These are phyloP conservation scores for Poecilia picta DNA, from an alignment of 2,797 vertebrate genomes.

Conservation along the genomic window DNA sequence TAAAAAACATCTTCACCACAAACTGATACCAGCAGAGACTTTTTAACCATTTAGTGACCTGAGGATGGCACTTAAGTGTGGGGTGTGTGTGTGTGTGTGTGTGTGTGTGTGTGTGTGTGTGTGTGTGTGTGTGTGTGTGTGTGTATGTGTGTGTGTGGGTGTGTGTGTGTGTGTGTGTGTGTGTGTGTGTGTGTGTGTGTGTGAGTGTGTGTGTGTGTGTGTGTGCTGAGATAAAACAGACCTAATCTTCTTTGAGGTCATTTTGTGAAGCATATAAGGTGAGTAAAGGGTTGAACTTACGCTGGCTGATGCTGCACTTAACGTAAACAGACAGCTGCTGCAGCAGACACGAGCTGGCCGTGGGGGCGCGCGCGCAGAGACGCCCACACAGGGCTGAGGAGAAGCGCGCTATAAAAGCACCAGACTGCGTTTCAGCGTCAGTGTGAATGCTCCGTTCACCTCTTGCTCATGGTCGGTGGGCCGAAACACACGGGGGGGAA, in stretches of 20 bases:
- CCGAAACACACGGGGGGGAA: too few species aligned
- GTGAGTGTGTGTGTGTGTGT: background rate
- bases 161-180: too few species aligned
- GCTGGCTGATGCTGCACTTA: background rate
- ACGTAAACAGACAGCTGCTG: constrained; percentile 20
- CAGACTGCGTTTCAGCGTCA: constrained; percentile 10
- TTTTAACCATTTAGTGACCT: background rate
- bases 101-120: background rate
- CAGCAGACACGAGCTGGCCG: constrained; percentile 13
- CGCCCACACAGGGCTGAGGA: constrained; percentile 44
- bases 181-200: too few species aligned
- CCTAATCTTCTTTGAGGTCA: background rate
- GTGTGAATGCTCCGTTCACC: constrained; percentile 17
- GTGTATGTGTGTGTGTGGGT: background rate
- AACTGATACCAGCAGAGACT: background rate
- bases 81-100: background rate
- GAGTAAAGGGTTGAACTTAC: background rate
- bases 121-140: too few species aligned
- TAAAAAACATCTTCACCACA: background rate
- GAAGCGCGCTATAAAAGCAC: constrained; percentile 49
- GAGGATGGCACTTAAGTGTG: background rate
- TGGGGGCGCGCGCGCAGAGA: constrained; percentile 24
- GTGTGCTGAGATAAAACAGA: background rate
- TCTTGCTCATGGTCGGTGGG: constrained; percentile 13
- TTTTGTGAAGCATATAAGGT: constrained; percentile 20